Percentiles rank a stretch among this genome's conserved stretches.
phyloP scores from a whole-genome alignment of 2,797 vertebrate species.

The Scleropages formosus region DNA sequence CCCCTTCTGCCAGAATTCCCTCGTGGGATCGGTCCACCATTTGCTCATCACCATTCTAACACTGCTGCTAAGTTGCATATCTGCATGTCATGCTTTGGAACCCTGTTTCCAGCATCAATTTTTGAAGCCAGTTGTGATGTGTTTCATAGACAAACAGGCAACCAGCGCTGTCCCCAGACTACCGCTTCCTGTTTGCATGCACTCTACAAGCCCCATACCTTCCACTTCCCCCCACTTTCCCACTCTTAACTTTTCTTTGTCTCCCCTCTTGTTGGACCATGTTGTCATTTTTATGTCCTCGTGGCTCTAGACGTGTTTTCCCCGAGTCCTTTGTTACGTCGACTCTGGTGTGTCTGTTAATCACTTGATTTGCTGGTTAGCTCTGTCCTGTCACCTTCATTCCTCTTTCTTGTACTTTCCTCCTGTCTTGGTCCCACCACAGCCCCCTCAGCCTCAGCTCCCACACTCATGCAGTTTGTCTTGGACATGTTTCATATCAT shows the following conservation, averaged over 20 bases:
- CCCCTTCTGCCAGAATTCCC: not conserved
- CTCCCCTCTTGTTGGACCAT: not conserved
- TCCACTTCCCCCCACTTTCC: slow-evolving; percentile 28
- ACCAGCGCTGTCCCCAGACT: slow-evolving; percentile 88
- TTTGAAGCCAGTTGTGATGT: slow-evolving; percentile 78
- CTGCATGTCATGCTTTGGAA: slow-evolving; percentile 56
- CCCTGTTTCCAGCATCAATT: slow-evolving; percentile 68
- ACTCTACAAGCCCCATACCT: not conserved
- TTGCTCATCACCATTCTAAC: slow-evolving; percentile 27
- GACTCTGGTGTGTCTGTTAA: slow-evolving; percentile 5
- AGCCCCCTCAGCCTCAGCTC: slow-evolving; percentile 36
- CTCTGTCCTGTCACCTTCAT: slow-evolving; percentile 9
- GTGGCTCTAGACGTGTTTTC: slow-evolving; percentile 4
- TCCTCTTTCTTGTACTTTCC: slow-evolving; percentile 12
- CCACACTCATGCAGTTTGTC: slow-evolving; percentile 50
- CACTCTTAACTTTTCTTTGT: slow-evolving; percentile 40
- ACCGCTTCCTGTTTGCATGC: slow-evolving; percentile 63
- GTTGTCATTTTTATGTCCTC: not conserved
- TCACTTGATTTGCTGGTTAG: not conserved
- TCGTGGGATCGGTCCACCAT: slow-evolving; percentile 18
- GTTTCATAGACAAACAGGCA: slow-evolving; percentile 99
- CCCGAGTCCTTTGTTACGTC: not conserved
- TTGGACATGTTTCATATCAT: slow-evolving; percentile 41
- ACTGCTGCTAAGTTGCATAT: slow-evolving; percentile 30
- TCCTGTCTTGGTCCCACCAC: slow-evolving; percentile 23